phyloP scores from a whole-genome alignment of 2,888 invertebrate species.

The Nomada ferruginata region DNA sequence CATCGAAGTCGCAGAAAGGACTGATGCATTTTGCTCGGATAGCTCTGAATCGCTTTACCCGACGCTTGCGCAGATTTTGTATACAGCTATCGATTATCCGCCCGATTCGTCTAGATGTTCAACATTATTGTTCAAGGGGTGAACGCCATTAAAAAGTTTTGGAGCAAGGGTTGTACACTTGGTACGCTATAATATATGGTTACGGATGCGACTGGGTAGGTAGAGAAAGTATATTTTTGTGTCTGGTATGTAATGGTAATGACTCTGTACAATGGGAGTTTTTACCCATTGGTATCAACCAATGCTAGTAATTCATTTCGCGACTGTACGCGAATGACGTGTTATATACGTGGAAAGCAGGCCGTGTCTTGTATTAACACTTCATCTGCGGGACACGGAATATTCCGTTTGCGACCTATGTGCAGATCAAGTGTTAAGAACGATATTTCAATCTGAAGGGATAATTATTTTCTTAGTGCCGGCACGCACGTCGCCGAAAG shows the following conservation, averaged over 20 bases:
- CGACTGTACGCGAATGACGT: constrained; percentile 39
- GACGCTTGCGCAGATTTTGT: constrained; percentile 15
- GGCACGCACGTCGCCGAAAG: constrained; percentile 69
- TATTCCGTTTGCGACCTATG: too few relatives aligned
- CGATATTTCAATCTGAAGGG: too few relatives aligned
- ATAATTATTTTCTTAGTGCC: not conserved
- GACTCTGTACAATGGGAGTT: not conserved
- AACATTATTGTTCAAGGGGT: not conserved
- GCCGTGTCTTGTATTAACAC: not conserved
- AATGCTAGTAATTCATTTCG: not conserved
- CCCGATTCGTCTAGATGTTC: constrained; percentile 9
- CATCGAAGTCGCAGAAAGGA: constrained; percentile 7
- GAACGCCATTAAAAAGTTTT: not conserved
- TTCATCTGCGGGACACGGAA: too few relatives aligned
- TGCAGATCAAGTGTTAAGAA: too few relatives aligned
- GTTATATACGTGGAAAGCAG: constrained; percentile 40
- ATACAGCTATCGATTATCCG: not conserved
- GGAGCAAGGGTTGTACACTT: not conserved
- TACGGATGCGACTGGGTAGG: too few relatives aligned
- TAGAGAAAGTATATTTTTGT: not conserved
- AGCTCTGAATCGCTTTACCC: too few relatives aligned
- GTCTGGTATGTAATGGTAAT: not conserved
- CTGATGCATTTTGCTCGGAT: not conserved
- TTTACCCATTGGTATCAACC: not conserved
- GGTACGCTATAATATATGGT: not conserved